Base-by-base conservation (phyloP, 2,797 vertebrate genomes). In the Sebastes oblongus region DNA sequence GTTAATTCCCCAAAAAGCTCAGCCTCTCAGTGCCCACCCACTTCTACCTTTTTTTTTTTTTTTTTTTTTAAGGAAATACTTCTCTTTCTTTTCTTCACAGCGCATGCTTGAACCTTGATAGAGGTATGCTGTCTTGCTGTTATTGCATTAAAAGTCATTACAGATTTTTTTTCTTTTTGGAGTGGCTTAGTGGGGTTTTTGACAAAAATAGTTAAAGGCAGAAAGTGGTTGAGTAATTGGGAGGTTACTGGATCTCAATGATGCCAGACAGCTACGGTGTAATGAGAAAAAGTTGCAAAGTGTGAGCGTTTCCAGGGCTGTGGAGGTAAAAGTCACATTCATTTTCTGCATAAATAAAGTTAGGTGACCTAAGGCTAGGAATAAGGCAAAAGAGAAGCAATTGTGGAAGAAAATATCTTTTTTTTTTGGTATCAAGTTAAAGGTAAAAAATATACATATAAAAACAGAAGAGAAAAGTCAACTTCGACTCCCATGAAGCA, bases 1-100 rank as follows among this genome's bases (percentile, higher is more conserved):
- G 87, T 92, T 93, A 93, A 92, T 90, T 88, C 88, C 72, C 75
- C 72, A 30, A 80, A 87, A 88, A 86, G 77, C 87, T 79, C 75
- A 72, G 65, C 68, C 72, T 80, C 64, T 77, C 78, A 69, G 61
- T 88, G 82, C 86, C 86, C 91, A 83, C 85, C 84, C 86, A 87
- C 80, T 78, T 72, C 81, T 52, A 46, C 82, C 70, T 59, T 77
- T 75, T 16, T 18, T 58, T 59, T 77, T 75, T 16, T 18, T 58
- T 22, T 22, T 22, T 76, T 62, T 59, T 25, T 7, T 18, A 77
- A 65, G 52, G 42, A 85, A 88, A 85, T 87, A 80, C 84, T 76
- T 86, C 27, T 64, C 59, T 78, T 77, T 42, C 39, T 78, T 77
- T 72, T 78, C 46, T 46, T 78, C 46, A 39, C 66, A n/a, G 78